These are phyloP conservation scores for Borostomias antarcticus DNA, from an alignment of 2,797 vertebrate genomes.

Conservation along the genomic window DNA sequence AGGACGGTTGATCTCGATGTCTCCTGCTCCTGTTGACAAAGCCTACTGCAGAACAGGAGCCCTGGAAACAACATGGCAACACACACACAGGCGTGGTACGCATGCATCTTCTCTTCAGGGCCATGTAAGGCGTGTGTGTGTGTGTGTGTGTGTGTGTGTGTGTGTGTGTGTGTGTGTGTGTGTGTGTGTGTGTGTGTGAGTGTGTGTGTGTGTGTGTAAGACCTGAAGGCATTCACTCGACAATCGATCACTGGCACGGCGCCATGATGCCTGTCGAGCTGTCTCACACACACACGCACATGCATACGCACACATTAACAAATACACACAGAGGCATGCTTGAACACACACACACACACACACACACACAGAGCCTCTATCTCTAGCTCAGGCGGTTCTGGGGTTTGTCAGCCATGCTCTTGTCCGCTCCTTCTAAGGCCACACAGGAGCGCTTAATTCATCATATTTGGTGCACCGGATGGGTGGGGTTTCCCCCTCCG, in stretches of 20 bases:
- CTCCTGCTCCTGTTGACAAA: too few relatives aligned
- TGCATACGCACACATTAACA: neutral
- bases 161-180: too few relatives aligned
- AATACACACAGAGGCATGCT: neutral
- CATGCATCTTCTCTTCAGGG: too few relatives aligned
- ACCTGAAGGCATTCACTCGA: neutral
- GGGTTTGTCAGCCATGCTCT: neutral
- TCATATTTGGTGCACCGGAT: neutral
- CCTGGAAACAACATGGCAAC: neutral
- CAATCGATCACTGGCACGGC: too few relatives aligned
- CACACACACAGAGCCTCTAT: neutral
- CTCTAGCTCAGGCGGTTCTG: neutral
- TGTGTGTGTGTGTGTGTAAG: neutral
- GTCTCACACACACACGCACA: neutral
- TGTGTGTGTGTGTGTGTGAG: too few relatives aligned
- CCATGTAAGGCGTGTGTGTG: neutral
- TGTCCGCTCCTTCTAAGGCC: neutral
- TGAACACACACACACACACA: neutral
- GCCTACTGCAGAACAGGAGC: neutral
- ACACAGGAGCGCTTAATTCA: neutral
- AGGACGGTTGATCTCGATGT: too few relatives aligned
- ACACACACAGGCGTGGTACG: neutral
- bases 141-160: neutral
- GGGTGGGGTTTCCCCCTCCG: neutral
- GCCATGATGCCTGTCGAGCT: neutral